Evolutionary conservation across 2,888 invertebrate species (phyloP).

Genomic region (Epistrophe eligans): DNA sequence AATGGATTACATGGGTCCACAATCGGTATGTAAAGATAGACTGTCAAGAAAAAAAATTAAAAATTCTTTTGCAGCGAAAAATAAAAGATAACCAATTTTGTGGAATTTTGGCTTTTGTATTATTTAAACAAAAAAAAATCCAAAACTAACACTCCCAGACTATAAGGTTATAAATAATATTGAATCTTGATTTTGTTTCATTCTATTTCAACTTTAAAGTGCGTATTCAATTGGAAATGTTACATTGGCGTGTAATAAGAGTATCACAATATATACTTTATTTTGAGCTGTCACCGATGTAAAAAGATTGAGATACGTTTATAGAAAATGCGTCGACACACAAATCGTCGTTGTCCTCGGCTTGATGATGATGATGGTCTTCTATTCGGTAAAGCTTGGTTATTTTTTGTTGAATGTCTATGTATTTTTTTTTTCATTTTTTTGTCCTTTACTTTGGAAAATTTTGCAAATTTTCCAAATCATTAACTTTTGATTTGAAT

Average conservation of each 20-base stretch:
- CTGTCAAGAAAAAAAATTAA: too few species aligned
- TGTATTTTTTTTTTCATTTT: background rate
- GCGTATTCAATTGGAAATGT: constrained; percentile 73
- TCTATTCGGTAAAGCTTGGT: constrained; percentile 29
- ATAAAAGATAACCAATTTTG: too few species aligned
- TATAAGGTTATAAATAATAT: background rate
- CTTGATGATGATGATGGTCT: constrained; percentile 40
- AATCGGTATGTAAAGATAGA: too few species aligned
- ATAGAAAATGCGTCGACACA: constrained; percentile 48
- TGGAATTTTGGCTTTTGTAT: too few species aligned
- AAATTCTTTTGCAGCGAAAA: too few species aligned
- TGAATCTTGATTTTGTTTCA: background rate
- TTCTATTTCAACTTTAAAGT: constrained; percentile 21
- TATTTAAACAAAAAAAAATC: background rate
- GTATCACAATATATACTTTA: constrained; percentile 36
- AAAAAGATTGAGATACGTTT: constrained; percentile 69
- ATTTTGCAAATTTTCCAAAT: constrained; percentile 78
- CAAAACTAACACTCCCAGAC: background rate
- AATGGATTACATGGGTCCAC: too few species aligned
- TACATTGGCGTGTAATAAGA: constrained; percentile 67
- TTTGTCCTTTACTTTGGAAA: constrained; percentile 22
- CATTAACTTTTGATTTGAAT: constrained; percentile 80
- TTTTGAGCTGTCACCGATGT: constrained; percentile 64
- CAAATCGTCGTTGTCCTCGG: constrained; percentile 24
- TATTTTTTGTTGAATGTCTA: constrained; percentile 12